These are phyloP conservation scores for Pollimyrus isidori DNA, from an alignment of 2,113 vertebrate species.

Conservation along the genomic window DNA sequence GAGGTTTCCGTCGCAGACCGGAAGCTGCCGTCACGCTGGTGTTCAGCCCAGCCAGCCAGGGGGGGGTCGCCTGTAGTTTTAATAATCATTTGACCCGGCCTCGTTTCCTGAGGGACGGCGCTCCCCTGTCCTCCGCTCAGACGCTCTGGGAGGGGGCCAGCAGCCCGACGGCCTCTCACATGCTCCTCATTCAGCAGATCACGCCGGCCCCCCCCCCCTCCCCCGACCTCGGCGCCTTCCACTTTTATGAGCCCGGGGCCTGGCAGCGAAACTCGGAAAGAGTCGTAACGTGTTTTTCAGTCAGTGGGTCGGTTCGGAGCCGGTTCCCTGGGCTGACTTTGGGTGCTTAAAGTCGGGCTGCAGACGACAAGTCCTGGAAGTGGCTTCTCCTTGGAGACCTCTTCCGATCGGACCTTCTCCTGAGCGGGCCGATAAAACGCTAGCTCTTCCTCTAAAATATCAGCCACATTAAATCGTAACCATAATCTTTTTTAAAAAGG, in stretches of 20 bases:
- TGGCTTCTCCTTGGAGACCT: background rate
- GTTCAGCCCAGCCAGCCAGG: background rate
- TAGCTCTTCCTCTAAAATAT: background rate
- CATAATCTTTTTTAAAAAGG: background rate
- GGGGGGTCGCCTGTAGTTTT: background rate
- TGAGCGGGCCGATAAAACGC: background rate
- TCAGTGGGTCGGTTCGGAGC: slow-evolving; percentile 35
- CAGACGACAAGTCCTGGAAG: background rate
- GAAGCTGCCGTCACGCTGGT: background rate
- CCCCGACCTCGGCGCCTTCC: slow-evolving; percentile 56
- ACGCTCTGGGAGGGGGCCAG: slow-evolving; percentile 31
- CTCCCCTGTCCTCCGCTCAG: slow-evolving; percentile 27
- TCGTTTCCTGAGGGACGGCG: background rate
- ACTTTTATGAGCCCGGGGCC: slow-evolving; percentile 53
- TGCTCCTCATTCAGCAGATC: slow-evolving; percentile 60
- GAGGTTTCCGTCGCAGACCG: background rate
- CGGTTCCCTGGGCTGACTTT: slow-evolving; percentile 6
- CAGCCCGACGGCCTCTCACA: slow-evolving; percentile 43
- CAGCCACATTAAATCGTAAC: background rate
- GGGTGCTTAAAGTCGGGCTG: background rate
- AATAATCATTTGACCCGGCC: background rate
- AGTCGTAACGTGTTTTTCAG: slow-evolving; percentile 37
- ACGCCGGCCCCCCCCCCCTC: slow-evolving; percentile 46
- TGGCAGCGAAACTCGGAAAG: slow-evolving; percentile 52
- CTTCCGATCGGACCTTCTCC: slow-evolving; percentile 4